Evolutionary conservation across 1,140 invertebrate species (phyloP), one percentile per base, ranked within the genome.

Genomic region (Dendrolimus kikuchii): DNA sequence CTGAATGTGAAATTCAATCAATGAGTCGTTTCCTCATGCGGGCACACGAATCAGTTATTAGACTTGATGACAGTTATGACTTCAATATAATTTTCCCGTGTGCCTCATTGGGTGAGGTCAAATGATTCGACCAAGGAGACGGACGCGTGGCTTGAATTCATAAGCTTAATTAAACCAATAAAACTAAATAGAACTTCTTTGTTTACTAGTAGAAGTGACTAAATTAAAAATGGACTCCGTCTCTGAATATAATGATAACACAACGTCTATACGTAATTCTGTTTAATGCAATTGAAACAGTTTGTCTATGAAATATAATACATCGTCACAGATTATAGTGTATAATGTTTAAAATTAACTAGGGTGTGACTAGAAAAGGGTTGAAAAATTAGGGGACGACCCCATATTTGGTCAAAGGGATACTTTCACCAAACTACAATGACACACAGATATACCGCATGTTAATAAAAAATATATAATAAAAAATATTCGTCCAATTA

Each of bases 21-120:
- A 82, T 77, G 76, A 81, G 64, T 62, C 53, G 74, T 79, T 81
- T 85, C 81, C 81, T 78, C 58, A 80, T 83, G 78, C 80, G 80
- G 81, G 81, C 59, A 58, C 71, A 72, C 64, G 60, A 65, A 68
- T 74, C 68, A 66, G 64, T 81, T 78, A 78, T 76, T 71, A 73
- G 43, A 74, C 57, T 68, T 76, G 75, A 81, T 74, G 79, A 85
- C 81, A 77, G 74, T 71, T 72, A 77, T 70, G 68, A 68, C 69
- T 75, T 68, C 65, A 64, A 77, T 74, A 68, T 59, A 62, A 58
- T 76, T 72, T 81, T 81, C 79, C 74, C 81, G 74, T 77, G 74
- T 69, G 68, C 65, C 62, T 75, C 59, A 71, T 71, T 71, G 64
- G 63, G 48, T 51, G 71, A 77, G 78, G 81, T 85, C 69, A 85